Evolutionary conservation across 2,888 invertebrate genomes (phyloP).

Genomic region (Drosophila monieri): DNA sequence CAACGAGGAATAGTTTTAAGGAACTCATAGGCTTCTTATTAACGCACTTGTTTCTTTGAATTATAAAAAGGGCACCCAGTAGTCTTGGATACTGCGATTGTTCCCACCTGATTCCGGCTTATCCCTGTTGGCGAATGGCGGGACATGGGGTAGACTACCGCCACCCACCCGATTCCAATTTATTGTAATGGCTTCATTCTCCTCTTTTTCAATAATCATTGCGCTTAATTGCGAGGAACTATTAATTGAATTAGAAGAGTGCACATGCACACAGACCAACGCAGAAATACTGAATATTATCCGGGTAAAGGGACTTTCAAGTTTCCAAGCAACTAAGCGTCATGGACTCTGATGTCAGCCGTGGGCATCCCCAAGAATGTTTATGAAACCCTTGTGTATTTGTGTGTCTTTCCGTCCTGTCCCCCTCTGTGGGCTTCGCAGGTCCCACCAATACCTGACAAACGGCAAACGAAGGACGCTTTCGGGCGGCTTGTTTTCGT

Average conservation of each 20-base stretch:
- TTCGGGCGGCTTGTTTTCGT: conserved; percentile 22
- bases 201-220: conserved; percentile 50
- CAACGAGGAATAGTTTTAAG: too few species aligned
- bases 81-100: neutral
- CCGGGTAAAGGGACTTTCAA: conserved; percentile 27
- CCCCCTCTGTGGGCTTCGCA: conserved; percentile 5
- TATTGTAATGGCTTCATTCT: conserved; percentile 39
- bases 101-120: neutral
- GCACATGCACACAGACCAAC: conserved; percentile 12
- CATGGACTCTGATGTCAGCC: conserved; percentile 11
- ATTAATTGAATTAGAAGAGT: conserved; percentile 64
- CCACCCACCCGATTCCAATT: conserved; percentile 6
- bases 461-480: neutral
- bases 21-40: neutral
- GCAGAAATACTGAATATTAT: conserved; percentile 18
- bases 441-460: conserved; percentile 34
- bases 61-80: neutral
- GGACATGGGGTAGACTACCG: conserved; percentile 7
- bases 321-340: conserved; percentile 28
- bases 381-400: conserved; percentile 47
- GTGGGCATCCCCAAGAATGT: conserved; percentile 36
- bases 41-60: neutral
- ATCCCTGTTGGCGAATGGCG: too few species aligned
- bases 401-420: neutral
- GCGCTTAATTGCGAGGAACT: conserved; percentile 57